Evolutionary conservation across 2,888 invertebrate species (phyloP).

Genomic region (Nephrotoma appendiculata): DNA sequence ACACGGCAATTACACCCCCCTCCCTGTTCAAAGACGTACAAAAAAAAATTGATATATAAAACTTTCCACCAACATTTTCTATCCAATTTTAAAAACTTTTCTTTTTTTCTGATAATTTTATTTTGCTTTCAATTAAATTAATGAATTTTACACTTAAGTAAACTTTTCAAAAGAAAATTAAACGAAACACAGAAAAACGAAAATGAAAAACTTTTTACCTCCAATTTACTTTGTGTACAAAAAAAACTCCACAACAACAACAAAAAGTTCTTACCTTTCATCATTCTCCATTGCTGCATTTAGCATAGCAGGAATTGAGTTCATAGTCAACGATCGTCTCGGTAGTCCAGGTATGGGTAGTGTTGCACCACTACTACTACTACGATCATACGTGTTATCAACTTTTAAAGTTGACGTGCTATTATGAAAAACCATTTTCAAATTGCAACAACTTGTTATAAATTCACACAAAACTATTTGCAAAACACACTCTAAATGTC

Average conservation of each 20-base stretch:
- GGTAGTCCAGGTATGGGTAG: background rate
- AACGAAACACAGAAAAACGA: background rate
- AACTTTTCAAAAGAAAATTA: background rate
- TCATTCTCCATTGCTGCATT: background rate
- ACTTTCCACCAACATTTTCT: background rate
- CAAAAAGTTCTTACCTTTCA: background rate
- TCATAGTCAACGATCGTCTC: background rate
- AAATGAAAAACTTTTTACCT: background rate
- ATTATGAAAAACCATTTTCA: constrained; percentile 2
- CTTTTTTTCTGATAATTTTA: background rate
- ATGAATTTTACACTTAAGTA: background rate
- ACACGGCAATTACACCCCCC: background rate
- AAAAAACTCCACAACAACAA: background rate
- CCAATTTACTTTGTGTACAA: background rate
- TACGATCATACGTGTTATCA: background rate
- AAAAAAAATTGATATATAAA: background rate
- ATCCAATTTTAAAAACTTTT: background rate
- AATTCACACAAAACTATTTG: background rate
- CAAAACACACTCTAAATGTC: background rate
- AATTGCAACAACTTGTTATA: background rate
- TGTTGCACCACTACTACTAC: too few relatives aligned
- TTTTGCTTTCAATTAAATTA: background rate
- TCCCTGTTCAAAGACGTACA: background rate
- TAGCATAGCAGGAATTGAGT: background rate
- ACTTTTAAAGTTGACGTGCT: background rate